Evolutionary conservation across 2,888 invertebrate species (phyloP), one percentile per base, ranked within the genome.

Genomic region (Spodoptera picta): DNA sequence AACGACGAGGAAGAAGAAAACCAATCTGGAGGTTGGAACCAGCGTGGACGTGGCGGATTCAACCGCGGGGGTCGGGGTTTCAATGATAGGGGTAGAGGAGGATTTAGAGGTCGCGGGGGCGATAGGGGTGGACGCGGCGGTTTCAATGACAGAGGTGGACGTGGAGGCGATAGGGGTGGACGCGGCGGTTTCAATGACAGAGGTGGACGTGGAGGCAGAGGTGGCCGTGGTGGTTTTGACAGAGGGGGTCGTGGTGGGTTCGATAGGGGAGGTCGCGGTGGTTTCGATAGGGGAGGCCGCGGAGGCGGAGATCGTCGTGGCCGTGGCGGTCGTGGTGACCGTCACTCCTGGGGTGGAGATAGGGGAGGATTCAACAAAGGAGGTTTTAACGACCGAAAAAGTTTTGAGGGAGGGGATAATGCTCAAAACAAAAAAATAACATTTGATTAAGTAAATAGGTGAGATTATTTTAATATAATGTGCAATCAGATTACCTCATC

Each of bases 371-470:
- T 92, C 69, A 91, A 92, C 68, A 91, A 92, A 73, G 93, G 95
- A n/a, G 93, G 95, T 48, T 95, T 95, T 80, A 96, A 96, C 83
- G 95, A 96, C 82, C 95, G 96, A 83, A 95, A 96, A 83, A 96
- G 96, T 84, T 96, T 96, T 79, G 96, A 94, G 36, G 91, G 93
- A 63, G 90, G 95, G 55, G 92, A 94, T 36, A 87, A 90, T 46
- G 81, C 95, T 66, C 96, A 96, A 89, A 97, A 97, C 89, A 97
- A 97, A 94, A 97, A 97, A 93, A 97, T 97, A 65, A 96, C 95
- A 59, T 97, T 97, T 87, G 96, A 96, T 69, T 93, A 93, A 88
- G 77, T 83, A 27, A 27, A 27, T 27, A 85, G 91, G 92, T 92
- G 69, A 88, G 88, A 44, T 55, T 51, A 54, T 14, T 36, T 36